Evolutionary conservation across 2,888 invertebrate species (phyloP), one percentile per base, ranked within the genome.

Genomic region (Tenthredo mesomela): DNA sequence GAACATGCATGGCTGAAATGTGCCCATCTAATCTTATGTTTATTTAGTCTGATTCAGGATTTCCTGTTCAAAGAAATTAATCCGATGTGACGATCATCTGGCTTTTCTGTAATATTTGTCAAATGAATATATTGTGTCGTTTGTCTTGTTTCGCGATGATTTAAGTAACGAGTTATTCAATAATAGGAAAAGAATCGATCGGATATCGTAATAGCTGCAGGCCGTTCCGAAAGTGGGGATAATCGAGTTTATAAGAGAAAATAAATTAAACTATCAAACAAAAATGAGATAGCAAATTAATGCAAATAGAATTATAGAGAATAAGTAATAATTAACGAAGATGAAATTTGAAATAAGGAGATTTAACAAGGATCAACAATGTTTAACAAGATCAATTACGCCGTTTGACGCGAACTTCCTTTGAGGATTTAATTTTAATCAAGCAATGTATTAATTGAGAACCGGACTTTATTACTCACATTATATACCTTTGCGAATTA

Each of bases 1-100:
- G 73, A 18, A 54, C 77, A 50, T 29, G 77, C 77, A 77, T 54
- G 71, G 43, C 7, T 40, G 40, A 73, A 77, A 50, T 9, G 84
- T 87, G 88, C 90, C 87, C 88, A 86, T 88, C 84, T 83, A 86
- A 77, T 84, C 82, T 58, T 84, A 77, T 87, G 89, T 90, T 90
- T 90, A 87, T 89, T 89, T 90, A 87, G 89, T 89, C 90, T 89
- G 89, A 88, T 88, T 88, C 89, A 87, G 89, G 88, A 90, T 89
- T 90, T 90, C 89, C 90, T 90, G 89, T 86, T 84, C 87, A 87
- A 86, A 85, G 78, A 7, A 37, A 75, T 82, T 47, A 67, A 67
- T 82, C 43, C 47, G 82, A 82, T 70, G 21, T 61, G 25, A 61
- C 25, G 25, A 61, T 54, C n/a, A 54, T 25, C 37, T 10, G 40